Evolutionary conservation across 2,888 invertebrate genomes (phyloP), one percentile per base, ranked within the genome.

Genomic region (Clunio marinus): DNA sequence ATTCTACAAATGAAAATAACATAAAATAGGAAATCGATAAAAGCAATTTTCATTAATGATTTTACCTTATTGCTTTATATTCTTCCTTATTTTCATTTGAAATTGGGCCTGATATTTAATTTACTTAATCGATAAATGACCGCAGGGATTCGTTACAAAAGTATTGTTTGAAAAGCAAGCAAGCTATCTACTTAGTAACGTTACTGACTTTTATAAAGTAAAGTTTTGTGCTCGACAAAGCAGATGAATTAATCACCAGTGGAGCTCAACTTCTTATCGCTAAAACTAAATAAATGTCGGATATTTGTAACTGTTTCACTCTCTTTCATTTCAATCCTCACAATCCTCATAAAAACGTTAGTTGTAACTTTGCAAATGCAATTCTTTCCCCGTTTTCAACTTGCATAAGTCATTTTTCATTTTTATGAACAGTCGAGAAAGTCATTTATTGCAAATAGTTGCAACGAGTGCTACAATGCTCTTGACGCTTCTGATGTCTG

Each of bases 361-460:
- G 41, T n/a, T 41, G 5, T 32, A 5, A 5, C 32, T 45, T 45
- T 13, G 15, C 15, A 15, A n/a, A n/a, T n/a, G 45, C 15, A 51
- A 4, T 20, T 51, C 10, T n/a, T n/a, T 51, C 20, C 51, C 22
- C 51, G 17, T 4, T 20, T 51, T 15, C 51, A 20, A 20, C 22
- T 51, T 3, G 41, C 41, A 37, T 15, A 63, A 63, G 45, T 63
- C 63, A 63, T 63, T 46, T 63, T 63, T 63, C 63, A 63, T 63
- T 45, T 46, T 46, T 63, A 63, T 63, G 63, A 63, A 63, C 45
- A 45, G n/a, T 13, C 63, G 17, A 46, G 17, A 59, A 59, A 59
- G 59, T 59, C 59, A 59, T 59, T 59, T 59, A 59, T 59, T 35
- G 59, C 2, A 35, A 25, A 32, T 3, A n/a, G n/a, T n/a, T n/a